Evolutionary conservation across 2,113 vertebrate genomes (phyloP).

Genomic region (Neotoma lepida): DNA sequence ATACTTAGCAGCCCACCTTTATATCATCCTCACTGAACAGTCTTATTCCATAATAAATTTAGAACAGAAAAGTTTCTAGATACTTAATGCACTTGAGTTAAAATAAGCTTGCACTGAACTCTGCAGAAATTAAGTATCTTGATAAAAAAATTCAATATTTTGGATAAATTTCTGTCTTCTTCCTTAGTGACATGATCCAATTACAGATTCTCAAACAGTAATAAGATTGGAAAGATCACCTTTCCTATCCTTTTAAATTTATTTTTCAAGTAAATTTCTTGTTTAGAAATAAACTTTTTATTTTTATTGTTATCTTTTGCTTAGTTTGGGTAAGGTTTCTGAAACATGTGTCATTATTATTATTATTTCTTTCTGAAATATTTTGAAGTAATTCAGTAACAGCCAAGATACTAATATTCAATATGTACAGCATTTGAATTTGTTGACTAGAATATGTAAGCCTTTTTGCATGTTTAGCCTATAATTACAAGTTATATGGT

Average conservation of each 20-base stretch:
- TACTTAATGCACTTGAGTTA: not conserved
- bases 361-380: not conserved
- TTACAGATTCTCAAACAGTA: not conserved
- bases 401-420: not conserved
- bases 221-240: not conserved
- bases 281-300: not conserved
- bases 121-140: not conserved
- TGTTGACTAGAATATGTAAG: not conserved
- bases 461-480: not conserved
- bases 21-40: constrained; percentile 40
- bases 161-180: not conserved
- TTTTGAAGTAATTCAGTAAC: not conserved
- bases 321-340: constrained; percentile 2
- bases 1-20: constrained; percentile 37
- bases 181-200: not conserved
- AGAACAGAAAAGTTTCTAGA: constrained; percentile 29
- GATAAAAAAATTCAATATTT: constrained; percentile 5
- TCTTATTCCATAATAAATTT: constrained; percentile 33
- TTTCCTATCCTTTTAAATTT: not conserved
- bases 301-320: not conserved
- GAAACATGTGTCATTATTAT: not conserved
- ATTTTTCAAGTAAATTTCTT: not conserved
- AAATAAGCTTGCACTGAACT: constrained; percentile 8
- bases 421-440: not conserved
- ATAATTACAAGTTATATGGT: not conserved